Base-by-base conservation (phyloP, 2,888 invertebrate species). In the Corbicula japonica region DNA sequence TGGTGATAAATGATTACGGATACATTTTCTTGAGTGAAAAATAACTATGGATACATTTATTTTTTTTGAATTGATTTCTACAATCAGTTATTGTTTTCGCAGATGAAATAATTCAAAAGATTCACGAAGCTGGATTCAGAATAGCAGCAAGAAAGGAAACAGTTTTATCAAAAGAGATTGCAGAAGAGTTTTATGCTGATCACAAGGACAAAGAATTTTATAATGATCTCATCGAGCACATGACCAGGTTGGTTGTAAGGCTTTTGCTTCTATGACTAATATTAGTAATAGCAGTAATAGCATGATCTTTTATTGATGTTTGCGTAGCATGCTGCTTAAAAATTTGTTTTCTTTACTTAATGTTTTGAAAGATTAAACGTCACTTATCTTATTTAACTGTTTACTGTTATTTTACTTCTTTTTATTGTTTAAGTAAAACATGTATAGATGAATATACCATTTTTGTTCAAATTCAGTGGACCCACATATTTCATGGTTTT, bases 81-180 rank as follows among this genome's bases (percentile, higher is more conserved):
- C n/a, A n/a, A n/a, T n/a, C n/a, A n/a, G n/a, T n/a, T n/a, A n/a
- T n/a, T n/a, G n/a, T n/a, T n/a, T n/a, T n/a, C n/a, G n/a, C 86
- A 92, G 93, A 93, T 83, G 92, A 91, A 26, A 93, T 93, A 74
- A 89, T 93, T 68, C 84, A 91, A 8, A 92, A 88, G 79, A 93
- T 93, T 63, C 89, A 91, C 32, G 91, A 93, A 52, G 91, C 92
- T 30, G 93, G 93, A 12, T 93, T 93, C 85, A 87, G 88, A 73
- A 92, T 93, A 50, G 92, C 93, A 26, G 92, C 93, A 8, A 85
- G 89, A 61, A 92, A 93, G 83, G 93, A 93, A 74, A 91, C 92
- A 3, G 83, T 83, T 44, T 80, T 93, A 70, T 91, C 91, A 1
- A 69, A 62, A 71, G 91, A 92, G 4, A 87, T 92, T 30, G 93